Conservation (phyloP, 2,113 vertebrate species). For the Bambusicola thoracicus region DNA sequence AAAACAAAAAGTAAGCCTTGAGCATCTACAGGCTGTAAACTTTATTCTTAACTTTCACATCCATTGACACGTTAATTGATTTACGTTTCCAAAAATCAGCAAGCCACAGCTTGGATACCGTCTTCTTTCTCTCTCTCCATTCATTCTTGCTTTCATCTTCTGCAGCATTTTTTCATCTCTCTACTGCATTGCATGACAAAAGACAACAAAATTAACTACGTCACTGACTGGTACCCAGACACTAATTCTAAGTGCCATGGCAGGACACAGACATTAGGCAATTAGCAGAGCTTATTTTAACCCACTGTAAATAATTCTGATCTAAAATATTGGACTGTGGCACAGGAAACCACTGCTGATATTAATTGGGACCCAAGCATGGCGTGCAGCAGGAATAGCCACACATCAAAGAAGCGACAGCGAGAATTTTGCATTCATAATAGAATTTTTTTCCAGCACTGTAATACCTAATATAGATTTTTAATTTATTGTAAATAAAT, state of each 20-base stretch:
- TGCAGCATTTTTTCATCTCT: background rate
- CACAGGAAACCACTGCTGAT: background rate
- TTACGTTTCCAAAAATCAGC: background rate
- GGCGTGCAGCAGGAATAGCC: background rate
- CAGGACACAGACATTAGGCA: background rate
- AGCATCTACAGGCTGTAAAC: background rate
- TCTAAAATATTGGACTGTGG: background rate
- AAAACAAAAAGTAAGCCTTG: background rate
- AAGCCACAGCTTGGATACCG: background rate
- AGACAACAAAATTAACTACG: fast-evolving
- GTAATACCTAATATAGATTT: background rate
- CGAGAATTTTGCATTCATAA: background rate
- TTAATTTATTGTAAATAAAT: slow-evolving; percentile 51
- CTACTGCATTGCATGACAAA: background rate
- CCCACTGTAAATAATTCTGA: background rate
- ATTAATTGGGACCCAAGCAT: background rate
- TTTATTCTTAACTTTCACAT: background rate
- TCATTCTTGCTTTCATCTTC: background rate
- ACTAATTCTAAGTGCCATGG: no score
- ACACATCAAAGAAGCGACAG: background rate
- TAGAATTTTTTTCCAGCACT: background rate
- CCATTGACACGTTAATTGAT: background rate
- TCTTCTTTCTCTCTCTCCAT: background rate
- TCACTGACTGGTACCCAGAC: background rate
- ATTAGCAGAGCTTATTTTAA: background rate